These are phyloP conservation scores for Drosophila hamatofila DNA, from an alignment of 2,888 invertebrate species.

Conservation along the genomic window DNA sequence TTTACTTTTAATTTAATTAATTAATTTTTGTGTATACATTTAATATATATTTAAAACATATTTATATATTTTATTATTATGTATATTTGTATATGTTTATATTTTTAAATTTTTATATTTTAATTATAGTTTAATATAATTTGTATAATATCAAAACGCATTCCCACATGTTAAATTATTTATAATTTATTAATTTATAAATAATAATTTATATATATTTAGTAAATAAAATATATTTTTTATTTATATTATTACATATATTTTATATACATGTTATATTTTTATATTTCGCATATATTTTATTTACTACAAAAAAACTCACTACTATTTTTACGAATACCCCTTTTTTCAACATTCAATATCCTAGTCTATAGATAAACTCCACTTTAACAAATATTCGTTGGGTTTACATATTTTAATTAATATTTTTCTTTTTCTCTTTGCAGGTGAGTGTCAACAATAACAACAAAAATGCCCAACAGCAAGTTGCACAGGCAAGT, in stretches of 20 bases:
- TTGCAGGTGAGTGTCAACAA: constrained; percentile 65
- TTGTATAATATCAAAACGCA: too few species aligned
- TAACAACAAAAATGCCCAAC: constrained; percentile 4
- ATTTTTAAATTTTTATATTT: too few species aligned
- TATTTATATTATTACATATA: background rate
- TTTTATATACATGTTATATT: background rate
- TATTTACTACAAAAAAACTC: too few species aligned
- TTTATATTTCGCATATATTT: background rate
- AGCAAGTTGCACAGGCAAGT: constrained; percentile 13
- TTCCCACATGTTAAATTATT: too few species aligned
- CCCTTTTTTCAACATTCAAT: background rate
- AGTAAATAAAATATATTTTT: too few species aligned
- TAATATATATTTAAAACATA: too few species aligned
- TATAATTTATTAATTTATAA: too few species aligned
- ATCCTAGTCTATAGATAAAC: constrained; percentile 3
- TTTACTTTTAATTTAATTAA: too few species aligned
- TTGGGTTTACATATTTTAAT: constrained; percentile 30
- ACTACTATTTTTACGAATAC: background rate
- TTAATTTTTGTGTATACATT: too few species aligned
- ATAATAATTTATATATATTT: background rate
- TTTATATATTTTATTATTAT: too few species aligned
- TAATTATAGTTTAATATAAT: too few species aligned
- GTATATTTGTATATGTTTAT: background rate
- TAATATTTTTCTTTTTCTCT: constrained; percentile 32
- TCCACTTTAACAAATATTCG: background rate